Conservation (phyloP, 2,888 invertebrate genomes). For the Drosophila pullipes region DNA sequence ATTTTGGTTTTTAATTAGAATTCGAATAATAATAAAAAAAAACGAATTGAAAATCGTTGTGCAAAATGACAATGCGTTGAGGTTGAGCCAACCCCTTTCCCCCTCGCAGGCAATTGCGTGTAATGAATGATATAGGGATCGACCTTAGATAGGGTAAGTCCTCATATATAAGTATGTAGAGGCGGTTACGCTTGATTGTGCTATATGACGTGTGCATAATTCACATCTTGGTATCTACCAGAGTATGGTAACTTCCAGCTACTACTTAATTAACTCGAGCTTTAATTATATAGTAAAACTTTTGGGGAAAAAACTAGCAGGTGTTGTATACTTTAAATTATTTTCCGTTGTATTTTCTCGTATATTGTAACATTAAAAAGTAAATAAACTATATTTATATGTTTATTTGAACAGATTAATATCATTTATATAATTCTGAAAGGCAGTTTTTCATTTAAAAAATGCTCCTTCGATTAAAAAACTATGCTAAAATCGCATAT, state of each 20-base stretch:
- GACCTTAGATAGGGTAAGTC: slow-evolving; percentile 7
- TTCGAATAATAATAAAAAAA: slow-evolving; percentile 53
- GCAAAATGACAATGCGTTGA: slow-evolving; percentile 51
- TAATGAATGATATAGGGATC: slow-evolving; percentile 75
- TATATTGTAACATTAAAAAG: neutral
- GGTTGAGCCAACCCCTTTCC: slow-evolving; percentile 51
- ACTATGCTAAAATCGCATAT: no score
- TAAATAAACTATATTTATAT: neutral
- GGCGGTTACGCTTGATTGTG: slow-evolving; percentile 81
- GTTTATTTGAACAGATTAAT: neutral
- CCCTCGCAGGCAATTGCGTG: slow-evolving; percentile 67
- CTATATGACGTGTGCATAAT: slow-evolving; percentile 76
- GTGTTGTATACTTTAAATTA: slow-evolving; percentile 16
- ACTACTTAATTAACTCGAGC: slow-evolving; percentile 18
- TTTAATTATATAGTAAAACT: slow-evolving; percentile 44
- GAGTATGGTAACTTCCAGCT: slow-evolving; percentile 18
- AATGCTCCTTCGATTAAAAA: neutral
- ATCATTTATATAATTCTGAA: neutral
- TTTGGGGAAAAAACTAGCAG: slow-evolving; percentile 23
- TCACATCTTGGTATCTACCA: slow-evolving; percentile 45
- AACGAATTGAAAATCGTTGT: slow-evolving; percentile 53
- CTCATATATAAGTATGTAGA: slow-evolving; percentile 23
- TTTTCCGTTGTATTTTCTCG: neutral
- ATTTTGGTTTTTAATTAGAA: slow-evolving; percentile 77
- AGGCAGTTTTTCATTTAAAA: neutral